Evolutionary conservation across 2,888 invertebrate genomes (phyloP).

Genomic region (Cybosia mesomella): DNA sequence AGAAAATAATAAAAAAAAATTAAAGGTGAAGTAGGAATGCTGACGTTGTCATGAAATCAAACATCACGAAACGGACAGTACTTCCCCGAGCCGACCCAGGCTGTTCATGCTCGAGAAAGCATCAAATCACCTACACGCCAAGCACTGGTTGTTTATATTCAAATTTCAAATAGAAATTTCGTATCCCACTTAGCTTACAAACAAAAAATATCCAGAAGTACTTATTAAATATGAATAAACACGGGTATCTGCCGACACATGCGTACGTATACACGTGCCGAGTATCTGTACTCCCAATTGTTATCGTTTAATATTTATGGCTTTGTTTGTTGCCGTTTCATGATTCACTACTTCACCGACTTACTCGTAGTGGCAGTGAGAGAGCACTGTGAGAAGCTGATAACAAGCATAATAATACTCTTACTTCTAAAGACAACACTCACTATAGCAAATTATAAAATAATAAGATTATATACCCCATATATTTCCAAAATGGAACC

Average conservation of each 20-base stretch:
- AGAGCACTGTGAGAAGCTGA: neutral
- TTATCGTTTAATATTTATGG: conserved; percentile 6
- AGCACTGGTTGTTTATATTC: too few relatives aligned
- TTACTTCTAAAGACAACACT: neutral
- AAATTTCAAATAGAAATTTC: too few relatives aligned
- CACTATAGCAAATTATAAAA: neutral
- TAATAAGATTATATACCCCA: neutral
- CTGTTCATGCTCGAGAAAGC: too few relatives aligned
- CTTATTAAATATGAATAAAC: neutral
- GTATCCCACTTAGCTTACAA: neutral
- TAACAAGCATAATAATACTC: neutral
- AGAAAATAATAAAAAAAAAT: too few relatives aligned
- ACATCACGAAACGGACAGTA: too few relatives aligned
- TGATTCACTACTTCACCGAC: conserved; percentile 3
- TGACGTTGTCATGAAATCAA: too few relatives aligned
- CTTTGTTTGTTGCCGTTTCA: neutral
- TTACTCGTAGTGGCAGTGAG: neutral
- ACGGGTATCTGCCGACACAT: neutral
- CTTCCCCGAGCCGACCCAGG: too few relatives aligned
- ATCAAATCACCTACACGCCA: too few relatives aligned
- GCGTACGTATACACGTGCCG: neutral
- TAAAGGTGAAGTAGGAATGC: neutral
- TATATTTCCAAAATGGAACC: too few relatives aligned
- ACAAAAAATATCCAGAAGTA: neutral
- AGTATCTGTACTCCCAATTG: neutral